Evolutionary conservation across 1,140 invertebrate genomes (phyloP), one percentile per base, ranked within the genome.

Genomic region (Trypoxylus dichotomus): DNA sequence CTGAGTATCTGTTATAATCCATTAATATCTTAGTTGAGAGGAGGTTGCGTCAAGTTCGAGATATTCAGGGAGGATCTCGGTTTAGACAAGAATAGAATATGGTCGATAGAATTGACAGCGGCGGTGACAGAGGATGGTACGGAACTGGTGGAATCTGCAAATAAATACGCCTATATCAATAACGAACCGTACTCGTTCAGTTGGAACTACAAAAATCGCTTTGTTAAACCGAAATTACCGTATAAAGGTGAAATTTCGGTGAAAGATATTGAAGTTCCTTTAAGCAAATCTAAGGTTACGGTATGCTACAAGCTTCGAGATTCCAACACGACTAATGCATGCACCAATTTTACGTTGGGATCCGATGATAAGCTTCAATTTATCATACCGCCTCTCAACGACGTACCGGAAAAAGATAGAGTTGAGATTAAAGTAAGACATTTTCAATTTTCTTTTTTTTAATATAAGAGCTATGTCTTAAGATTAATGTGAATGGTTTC

Each of bases 41-140:
- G 27, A 27, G 60, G 60, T 68, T 68, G 60, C 27, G 60, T 24
- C 19, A 68, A 68, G 27, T 68, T 68, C 25, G 60, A 68, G 27
- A 7, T 68, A 25, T 29, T 68, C 21, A 15, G 2, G 21, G 60
- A 68, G 27, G 60, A 68, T 68, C 24, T 68, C 3, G 60, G 60
- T 13, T 29, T 68, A 13, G 15, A 68, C 21, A 27, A 68, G 21
- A 24, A 29, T 24, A n/a, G 25, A 15, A 68, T 24, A 8, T 68
- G 60, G 27, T 68, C 27, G 24, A 24, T 68, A 8, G 60, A 68
- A 15, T 27, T 68, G 27, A 8, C 60, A 27, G 60, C 11, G 5
- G 27, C 19, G 2, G 60, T 68, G 0, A 68, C 27, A 11, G 60
- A 68, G 27, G 21, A 68, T 68, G 60, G 60, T 27, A 68, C 60